Percentiles rank a stretch among this genome's conserved stretches.
Conservation (phyloP, 2,797 vertebrate species). For the Etheostoma nigrum region DNA sequence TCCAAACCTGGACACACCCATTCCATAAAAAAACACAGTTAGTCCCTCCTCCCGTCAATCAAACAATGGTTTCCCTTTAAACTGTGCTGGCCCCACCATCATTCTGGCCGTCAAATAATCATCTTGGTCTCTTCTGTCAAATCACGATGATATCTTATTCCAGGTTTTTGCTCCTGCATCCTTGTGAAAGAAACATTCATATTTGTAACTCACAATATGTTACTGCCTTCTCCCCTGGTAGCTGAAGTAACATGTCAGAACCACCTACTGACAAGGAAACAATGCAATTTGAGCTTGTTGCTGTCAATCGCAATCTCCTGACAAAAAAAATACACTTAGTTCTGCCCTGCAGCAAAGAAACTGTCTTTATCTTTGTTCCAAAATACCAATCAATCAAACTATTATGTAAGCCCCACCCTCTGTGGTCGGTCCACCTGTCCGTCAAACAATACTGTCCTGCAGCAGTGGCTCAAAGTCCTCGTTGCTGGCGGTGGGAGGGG, state of each 20-base stretch:
- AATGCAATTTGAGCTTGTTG: constrained; percentile 5
- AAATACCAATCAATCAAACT: constrained; percentile 35
- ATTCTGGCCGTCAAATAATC: constrained; percentile 15
- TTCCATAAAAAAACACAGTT: not conserved
- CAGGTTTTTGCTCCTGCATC: constrained; percentile 3
- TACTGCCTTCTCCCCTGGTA: not conserved
- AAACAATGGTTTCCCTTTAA: constrained; percentile 28
- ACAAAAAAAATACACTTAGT: constrained; percentile 49
- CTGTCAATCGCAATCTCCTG: constrained; percentile 25
- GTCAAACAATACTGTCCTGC: constrained; percentile 92
- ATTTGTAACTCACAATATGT: constrained; percentile 21
- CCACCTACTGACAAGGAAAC: constrained; percentile 14
- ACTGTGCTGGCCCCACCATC: not conserved
- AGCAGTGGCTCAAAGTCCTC: constrained; percentile 94
- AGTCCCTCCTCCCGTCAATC: constrained; percentile 8
- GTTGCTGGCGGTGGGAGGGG: constrained; percentile 84
- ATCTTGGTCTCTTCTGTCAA: not conserved
- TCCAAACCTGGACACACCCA: not conserved
- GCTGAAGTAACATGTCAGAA: not conserved
- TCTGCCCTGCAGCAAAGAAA: constrained; percentile 31
- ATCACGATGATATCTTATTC: constrained; percentile 9
- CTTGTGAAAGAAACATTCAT: constrained; percentile 21
- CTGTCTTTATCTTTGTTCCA: constrained; percentile 25
- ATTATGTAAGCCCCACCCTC: not conserved
- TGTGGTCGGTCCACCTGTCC: constrained; percentile 16